phyloP scores from a whole-genome alignment of 2,113 vertebrate species.

The Callionymus lyra region DNA sequence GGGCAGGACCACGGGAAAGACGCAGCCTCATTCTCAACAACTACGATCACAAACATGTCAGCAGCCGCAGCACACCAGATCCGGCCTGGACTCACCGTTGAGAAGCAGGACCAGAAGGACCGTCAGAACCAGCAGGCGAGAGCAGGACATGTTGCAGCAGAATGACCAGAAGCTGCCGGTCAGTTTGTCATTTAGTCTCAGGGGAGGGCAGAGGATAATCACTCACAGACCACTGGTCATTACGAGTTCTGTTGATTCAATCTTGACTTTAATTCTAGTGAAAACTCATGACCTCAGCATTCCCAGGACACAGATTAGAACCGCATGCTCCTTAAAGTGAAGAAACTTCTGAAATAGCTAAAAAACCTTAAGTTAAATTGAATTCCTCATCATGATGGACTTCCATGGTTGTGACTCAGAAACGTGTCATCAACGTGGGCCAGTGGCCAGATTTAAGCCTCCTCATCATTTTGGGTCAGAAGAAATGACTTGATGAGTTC shows the following conservation, averaged over 20 bases:
- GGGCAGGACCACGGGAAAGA: conserved; percentile 64
- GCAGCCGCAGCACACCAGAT: background rate
- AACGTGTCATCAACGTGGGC: no score
- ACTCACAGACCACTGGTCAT: conserved; percentile 28
- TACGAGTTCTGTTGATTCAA: background rate
- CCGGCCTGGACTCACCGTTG: conserved; percentile 45
- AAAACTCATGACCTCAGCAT: background rate
- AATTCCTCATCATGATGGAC: no score
- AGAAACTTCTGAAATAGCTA: no score
- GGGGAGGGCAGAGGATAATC: conserved; percentile 47
- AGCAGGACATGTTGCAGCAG: conserved; percentile 44
- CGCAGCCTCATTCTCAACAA: conserved; percentile 50
- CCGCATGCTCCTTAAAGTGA: no score
- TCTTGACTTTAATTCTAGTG: background rate
- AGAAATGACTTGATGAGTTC: no score
- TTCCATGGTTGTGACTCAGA: no score
- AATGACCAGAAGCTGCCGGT: conserved; percentile 13
- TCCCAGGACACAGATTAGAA: background rate
- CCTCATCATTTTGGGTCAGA: no score
- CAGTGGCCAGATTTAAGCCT: no score
- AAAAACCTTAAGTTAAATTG: no score
- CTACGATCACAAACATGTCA: conserved; percentile 29
- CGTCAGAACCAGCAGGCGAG: conserved; percentile 31
- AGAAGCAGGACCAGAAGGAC: conserved; percentile 50
- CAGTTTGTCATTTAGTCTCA: conserved; percentile 26